Evolutionary conservation across 2,888 invertebrate species (phyloP), one percentile per base, ranked within the genome.

Genomic region (Aproaerema taeniolella): DNA sequence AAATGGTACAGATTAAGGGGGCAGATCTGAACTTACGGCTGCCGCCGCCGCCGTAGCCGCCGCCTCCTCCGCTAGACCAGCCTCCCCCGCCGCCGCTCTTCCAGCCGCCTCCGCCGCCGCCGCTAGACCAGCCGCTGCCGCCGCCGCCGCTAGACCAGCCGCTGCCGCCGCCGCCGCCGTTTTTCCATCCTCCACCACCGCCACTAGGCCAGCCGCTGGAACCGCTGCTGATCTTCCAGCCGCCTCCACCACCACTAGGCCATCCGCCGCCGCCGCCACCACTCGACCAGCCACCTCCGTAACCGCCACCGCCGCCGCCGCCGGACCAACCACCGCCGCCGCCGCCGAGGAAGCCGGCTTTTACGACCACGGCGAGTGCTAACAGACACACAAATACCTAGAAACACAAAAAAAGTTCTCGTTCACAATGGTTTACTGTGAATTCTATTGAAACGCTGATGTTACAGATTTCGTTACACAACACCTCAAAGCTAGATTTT

Each of bases 361-460:
- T 67, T 16, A 67, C 70, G 47, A 58, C 76, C 41, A 70, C 82
- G 46, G 76, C 74, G 45, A 83, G 52, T 43, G 78, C 78, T 60
- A 86, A 64, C 26, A 86, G 58, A 58, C 85, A 86, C 39, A 85
- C 72, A 67, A 86, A 83, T 49, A 85, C 75, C 85, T 86, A 71
- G 1, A 49, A 51, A 43, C 12, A 37, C 32, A 10, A 16, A 24
- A n/a, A 8, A n/a, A n/a, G n/a, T n/a, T n/a, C n/a, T n/a, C n/a
- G n/a, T n/a, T n/a, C n/a, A n/a, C n/a, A n/a, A n/a, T n/a, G n/a
- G n/a, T n/a, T n/a, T n/a, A n/a, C n/a, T n/a, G n/a, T n/a, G n/a
- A n/a, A n/a, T n/a, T n/a, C n/a, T n/a, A n/a, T n/a, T n/a, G n/a
- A n/a, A n/a, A n/a, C n/a, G n/a, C n/a, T n/a, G n/a, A n/a, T n/a